Conservation (phyloP, 2,888 invertebrate species). For the Scrobipalpa atriplicella region DNA sequence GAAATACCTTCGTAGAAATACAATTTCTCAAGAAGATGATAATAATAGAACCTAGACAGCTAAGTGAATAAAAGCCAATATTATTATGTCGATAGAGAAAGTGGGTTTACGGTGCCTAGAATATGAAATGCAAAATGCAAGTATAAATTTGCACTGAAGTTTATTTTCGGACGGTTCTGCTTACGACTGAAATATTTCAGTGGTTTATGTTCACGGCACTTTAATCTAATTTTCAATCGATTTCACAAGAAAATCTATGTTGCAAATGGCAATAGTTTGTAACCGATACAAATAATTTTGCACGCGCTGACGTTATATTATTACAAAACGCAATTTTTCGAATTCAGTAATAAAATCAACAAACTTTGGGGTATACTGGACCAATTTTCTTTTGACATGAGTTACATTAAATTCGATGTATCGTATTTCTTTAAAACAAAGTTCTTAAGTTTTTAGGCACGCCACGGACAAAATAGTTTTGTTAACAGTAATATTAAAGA, state of each 20-base stretch:
- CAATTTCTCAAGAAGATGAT: neutral
- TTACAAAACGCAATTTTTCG: too few species aligned
- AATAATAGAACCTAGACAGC: neutral
- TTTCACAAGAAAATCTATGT: conserved; percentile 3
- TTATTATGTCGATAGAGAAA: neutral
- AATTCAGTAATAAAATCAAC: too few species aligned
- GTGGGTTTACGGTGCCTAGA: conserved; percentile 5
- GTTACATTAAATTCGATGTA: too few species aligned
- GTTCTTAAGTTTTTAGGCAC: too few species aligned
- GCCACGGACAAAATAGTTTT: too few species aligned
- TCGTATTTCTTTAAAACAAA: too few species aligned
- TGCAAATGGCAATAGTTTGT: neutral
- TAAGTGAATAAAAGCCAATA: neutral
- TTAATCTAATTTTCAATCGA: conserved; percentile 3
- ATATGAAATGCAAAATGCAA: neutral
- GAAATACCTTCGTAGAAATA: neutral
- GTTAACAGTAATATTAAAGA: too few species aligned
- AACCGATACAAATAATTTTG: neutral
- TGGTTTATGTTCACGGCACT: conserved; percentile 2
- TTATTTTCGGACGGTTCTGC: neutral
- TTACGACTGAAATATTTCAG: conserved; percentile 1
- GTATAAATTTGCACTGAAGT: conserved; percentile 8
- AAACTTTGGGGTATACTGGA: too few species aligned
- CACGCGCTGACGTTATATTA: too few species aligned
- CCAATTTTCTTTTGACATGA: too few species aligned